These are phyloP conservation scores for Drosophila multiciliata DNA, from an alignment of 2,888 invertebrate genomes.

Conservation along the genomic window DNA sequence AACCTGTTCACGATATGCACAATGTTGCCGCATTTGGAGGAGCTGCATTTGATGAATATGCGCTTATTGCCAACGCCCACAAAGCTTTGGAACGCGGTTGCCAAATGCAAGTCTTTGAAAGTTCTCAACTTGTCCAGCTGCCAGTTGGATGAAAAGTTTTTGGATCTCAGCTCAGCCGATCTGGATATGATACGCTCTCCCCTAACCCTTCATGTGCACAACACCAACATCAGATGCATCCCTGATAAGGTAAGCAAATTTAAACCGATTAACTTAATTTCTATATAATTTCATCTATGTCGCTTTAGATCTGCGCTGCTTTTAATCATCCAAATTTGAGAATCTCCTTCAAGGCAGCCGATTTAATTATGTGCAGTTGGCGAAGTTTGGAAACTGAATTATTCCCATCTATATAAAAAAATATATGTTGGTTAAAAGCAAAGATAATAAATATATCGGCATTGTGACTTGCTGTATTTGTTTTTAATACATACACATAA, in stretches of 20 bases:
- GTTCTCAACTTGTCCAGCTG: slow-evolving; percentile 44
- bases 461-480: slow-evolving; percentile 68
- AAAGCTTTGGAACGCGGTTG: slow-evolving; percentile 48
- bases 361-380: slow-evolving; percentile 29
- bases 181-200: slow-evolving; percentile 7
- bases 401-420: no score
- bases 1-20: slow-evolving; percentile 42
- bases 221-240: slow-evolving; percentile 8
- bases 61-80: slow-evolving; percentile 41
- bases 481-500: slow-evolving; percentile 69
- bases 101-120: slow-evolving; percentile 3
- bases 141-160: slow-evolving; percentile 23
- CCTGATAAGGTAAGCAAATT: slow-evolving; percentile 11
- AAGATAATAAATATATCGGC: not conserved
- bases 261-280: not conserved
- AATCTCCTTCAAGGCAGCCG: slow-evolving; percentile 28
- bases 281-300: not conserved
- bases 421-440: not conserved
- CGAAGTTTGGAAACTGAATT: slow-evolving; percentile 46
- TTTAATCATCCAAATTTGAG: slow-evolving; percentile 39
- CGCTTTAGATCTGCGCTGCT: slow-evolving; percentile 15
- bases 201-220: slow-evolving; percentile 35
- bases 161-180: slow-evolving; percentile 1
- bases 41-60: slow-evolving; percentile 59
- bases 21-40: slow-evolving; percentile 42